phyloP scores from a whole-genome alignment of 2,113 vertebrate genomes.

The Ginglymostoma cirratum region DNA sequence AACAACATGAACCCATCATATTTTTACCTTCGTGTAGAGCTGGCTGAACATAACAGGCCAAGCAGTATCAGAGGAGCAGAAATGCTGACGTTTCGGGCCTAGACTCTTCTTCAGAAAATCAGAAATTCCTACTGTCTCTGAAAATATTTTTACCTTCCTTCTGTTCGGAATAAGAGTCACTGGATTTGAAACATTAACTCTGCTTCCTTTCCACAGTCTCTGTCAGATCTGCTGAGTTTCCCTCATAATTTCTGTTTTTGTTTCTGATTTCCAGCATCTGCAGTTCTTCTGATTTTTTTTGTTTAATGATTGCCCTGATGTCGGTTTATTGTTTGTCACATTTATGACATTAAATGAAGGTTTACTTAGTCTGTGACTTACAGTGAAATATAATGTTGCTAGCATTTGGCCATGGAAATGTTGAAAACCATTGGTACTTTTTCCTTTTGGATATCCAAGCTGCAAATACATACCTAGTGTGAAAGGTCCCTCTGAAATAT shows the following conservation, averaged over 20 bases:
- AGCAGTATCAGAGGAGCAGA: too few relatives aligned
- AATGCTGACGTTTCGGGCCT: too few relatives aligned
- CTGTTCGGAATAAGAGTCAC: not conserved
- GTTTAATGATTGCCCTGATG: not conserved
- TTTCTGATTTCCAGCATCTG: not conserved
- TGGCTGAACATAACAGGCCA: too few relatives aligned
- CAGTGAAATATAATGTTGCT: not conserved
- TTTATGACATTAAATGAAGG: not conserved
- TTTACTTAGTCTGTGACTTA: not conserved
- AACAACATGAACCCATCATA: too few relatives aligned
- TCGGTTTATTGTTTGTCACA: not conserved
- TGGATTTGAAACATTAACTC: not conserved
- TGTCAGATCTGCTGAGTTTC: too few relatives aligned
- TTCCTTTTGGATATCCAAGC: not conserved
- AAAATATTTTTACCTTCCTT: too few relatives aligned
- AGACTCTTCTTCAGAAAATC: too few relatives aligned
- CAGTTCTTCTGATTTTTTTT: not conserved
- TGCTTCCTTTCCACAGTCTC: not conserved
- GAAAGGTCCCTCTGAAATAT: not conserved
- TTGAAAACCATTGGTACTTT: not conserved
- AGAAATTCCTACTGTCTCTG: too few relatives aligned
- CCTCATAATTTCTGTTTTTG: not conserved
- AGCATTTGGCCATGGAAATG: not conserved
- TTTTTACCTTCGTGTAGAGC: too few relatives aligned
- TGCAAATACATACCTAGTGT: not conserved